Evolutionary conservation across 1,140 invertebrate species (phyloP).

Genomic region (Drosophila rhopaloa): DNA sequence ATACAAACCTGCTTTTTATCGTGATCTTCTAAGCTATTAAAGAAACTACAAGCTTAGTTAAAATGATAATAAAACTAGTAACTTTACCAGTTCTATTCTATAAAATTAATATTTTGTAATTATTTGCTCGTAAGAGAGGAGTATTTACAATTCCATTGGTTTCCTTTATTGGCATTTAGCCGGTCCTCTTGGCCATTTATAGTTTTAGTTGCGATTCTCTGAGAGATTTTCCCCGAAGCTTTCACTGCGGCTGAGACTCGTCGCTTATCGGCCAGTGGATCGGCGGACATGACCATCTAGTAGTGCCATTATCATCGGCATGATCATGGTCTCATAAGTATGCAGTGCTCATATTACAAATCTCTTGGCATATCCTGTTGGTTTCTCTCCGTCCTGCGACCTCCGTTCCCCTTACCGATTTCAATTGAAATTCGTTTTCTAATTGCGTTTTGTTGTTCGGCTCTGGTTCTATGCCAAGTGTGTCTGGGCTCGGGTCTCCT

Average conservation of each 20-base stretch:
- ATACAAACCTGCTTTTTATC: neutral
- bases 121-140: neutral
- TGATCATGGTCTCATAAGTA: slow-evolving; percentile 65
- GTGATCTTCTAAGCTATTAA: neutral
- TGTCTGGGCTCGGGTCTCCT: slow-evolving; percentile 21
- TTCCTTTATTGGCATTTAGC: slow-evolving; percentile 3
- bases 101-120: neutral
- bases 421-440: slow-evolving; percentile 69
- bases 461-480: slow-evolving; percentile 37
- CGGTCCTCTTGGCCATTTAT: slow-evolving; percentile 25
- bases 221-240: slow-evolving; percentile 36
- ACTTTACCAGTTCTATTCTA: neutral
- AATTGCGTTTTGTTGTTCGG: slow-evolving; percentile 67
- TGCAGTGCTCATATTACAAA: slow-evolving; percentile 72
- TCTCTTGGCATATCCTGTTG: slow-evolving; percentile 66
- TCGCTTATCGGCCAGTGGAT: slow-evolving; percentile 46
- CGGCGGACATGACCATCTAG: slow-evolving; percentile 33
- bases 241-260: slow-evolving; percentile 23
- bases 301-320: slow-evolving; percentile 40
- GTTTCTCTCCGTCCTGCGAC: neutral
- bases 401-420: slow-evolving; percentile 4
- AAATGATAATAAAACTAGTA: neutral
- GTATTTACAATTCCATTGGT: slow-evolving; percentile 9
- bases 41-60: neutral
- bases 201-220: slow-evolving; percentile 30